Evolutionary conservation across 2,797 vertebrate species (phyloP), one percentile per base, ranked within the genome.

Genomic region (Trachops cirrhosus): DNA sequence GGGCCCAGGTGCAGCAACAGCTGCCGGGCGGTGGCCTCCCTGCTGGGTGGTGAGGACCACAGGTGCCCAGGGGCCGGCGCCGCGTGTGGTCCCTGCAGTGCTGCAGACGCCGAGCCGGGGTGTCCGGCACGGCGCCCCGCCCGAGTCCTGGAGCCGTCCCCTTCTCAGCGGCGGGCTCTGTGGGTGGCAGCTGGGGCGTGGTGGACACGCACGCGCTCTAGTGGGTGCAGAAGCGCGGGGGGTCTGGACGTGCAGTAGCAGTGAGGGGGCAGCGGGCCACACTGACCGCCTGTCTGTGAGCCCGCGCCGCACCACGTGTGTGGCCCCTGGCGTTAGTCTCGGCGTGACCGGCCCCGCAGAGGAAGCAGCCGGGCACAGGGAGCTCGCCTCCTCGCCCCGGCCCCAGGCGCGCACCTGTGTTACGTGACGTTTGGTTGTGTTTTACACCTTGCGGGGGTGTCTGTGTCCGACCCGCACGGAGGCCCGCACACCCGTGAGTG

Each of bases 391-490:
- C 50, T 6, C 9, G 21, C 68, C 44, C 1, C 18, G 16, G 29
- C 24, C 48, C 11, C 26, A n/a, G n/a, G n/a, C n/a, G n/a, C n/a
- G n/a, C n/a, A n/a, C 59, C 85, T 15, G 6, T 22, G 7, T 19
- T 5, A 5, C 1, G 37, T 22, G n/a, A 1, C 21, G 2, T 21
- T 21, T 21, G n/a, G 4, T 9, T 0, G 0, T 3, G 39, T 10
- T 8, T 24, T 29, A 41, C 7, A 0, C 70, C 48, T 26, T 14
- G 34, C 29, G n/a, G 39, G 62, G 4, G 22, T 4, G 2, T 22
- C 64, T 50, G 22, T 44, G 48, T 50, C 10, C 22, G 3, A 29
- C 26, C 16, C 48, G 12, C 5, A 1, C 1, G 64, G n/a, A 39
- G 34, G 41, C 39, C 22, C 10, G 15, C 2, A 3, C 22, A 5